These are phyloP conservation scores for Pimephales promelas DNA, from an alignment of 2,113 vertebrate genomes.

Conservation along the genomic window DNA sequence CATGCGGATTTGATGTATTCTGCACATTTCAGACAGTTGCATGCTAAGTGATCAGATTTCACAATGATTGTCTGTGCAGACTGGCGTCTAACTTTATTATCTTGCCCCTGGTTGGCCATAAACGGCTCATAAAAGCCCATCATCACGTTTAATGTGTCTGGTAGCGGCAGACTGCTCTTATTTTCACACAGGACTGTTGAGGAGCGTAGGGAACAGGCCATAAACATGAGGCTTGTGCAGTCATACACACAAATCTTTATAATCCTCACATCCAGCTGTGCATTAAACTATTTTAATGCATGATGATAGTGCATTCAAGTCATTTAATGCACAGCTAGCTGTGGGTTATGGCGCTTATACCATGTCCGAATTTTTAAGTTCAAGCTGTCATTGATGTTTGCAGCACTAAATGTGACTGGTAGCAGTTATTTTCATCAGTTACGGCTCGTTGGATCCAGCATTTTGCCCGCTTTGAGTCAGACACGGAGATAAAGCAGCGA, in stretches of 20 bases:
- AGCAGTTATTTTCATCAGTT: no score
- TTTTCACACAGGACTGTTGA: neutral
- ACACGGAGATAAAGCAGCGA: no score
- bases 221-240: neutral
- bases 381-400: no score
- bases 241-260: neutral
- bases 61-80: neutral
- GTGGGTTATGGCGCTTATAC: no score
- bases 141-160: conserved; percentile 55
- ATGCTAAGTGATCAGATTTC: neutral
- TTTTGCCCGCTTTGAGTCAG: no score
- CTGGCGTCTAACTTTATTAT: neutral
- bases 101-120: conserved; percentile 52
- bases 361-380: no score
- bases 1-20: neutral
- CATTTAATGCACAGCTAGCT: no score
- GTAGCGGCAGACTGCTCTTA: neutral
- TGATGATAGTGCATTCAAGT: no score
- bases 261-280: no score
- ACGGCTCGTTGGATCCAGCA: no score
- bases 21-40: neutral
- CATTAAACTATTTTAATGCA: no score
- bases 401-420: no score
- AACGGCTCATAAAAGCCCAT: conserved; percentile 63
- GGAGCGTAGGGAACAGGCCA: neutral